Evolutionary conservation across 2,797 vertebrate species (phyloP), one percentile per base, ranked within the genome.

Genomic region (Hoplostethus atlanticus): DNA sequence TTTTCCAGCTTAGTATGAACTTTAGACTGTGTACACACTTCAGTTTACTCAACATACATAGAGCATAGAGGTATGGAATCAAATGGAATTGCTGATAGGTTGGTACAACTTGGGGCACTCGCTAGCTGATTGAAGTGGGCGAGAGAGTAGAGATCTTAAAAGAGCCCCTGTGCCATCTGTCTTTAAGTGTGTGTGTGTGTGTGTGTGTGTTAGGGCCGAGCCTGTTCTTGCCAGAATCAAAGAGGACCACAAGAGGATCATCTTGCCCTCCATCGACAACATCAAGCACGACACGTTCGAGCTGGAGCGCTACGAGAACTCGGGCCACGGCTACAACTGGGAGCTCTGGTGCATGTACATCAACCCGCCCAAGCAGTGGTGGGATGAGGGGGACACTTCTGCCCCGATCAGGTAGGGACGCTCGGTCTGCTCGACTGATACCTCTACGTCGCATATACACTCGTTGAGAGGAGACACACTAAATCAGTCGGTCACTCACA

Each of bases 271-370:
- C 58, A 98, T 99, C 2, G 98, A 99, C 92, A 99, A 99, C 94
- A 99, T 99, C 94, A 98, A 96, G 76, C 96, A 99, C 50, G 97
- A 98, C 75, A 97, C 95, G 0, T 97, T 99, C 0, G 97, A 98
- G 89, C 94, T 98, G 88, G 97, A 99, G 87, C 96, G 96, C 21
- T 99, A 99, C 0, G 97, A 96, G 91, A 97, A 98, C 92, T 98
- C 97, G 0, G 98, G 95, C 2, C 98, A 99, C 0, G 97, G 97
- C 46, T 99, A 97, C 95, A 98, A 96, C 92, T 99, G 98, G 98
- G 98, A 99, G 91, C 95, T 99, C 57, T 99, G 98, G 98, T 99
- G 98, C 91, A 98, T 98, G 97, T 99, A 99, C 90, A 99, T 99
- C 92, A 97, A 94, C 85, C 97, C 98, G 0, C 97, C 97, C 0